Evolutionary conservation across 2,113 vertebrate species (phyloP).

Genomic region (Merops nubicus): DNA sequence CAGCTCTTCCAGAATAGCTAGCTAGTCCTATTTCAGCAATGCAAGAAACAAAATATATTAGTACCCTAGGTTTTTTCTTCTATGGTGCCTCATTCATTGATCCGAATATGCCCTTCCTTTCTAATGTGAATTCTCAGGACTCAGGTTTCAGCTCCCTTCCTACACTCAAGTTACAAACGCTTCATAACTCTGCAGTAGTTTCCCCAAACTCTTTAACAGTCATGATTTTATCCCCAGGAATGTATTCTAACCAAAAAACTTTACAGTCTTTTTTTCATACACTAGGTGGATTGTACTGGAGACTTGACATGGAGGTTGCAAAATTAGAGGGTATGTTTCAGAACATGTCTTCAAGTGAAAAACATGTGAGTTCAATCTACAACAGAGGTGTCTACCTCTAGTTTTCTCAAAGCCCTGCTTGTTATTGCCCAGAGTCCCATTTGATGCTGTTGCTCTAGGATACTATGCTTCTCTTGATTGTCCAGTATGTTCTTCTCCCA

Average conservation of each 20-base stretch:
- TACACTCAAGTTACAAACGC: neutral
- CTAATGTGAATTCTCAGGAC: neutral
- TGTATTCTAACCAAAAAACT: too few relatives aligned
- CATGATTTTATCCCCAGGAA: neutral
- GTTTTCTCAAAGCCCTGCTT: neutral
- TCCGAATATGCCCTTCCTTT: neutral
- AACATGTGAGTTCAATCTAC: too few relatives aligned
- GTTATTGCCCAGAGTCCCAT: neutral
- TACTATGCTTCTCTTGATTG: neutral
- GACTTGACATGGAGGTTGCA: too few relatives aligned
- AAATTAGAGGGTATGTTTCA: too few relatives aligned
- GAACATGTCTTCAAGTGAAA: too few relatives aligned
- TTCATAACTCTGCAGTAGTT: neutral
- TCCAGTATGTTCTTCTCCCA: neutral
- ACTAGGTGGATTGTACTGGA: neutral
- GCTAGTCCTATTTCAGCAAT: neutral
- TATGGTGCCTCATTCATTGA: neutral
- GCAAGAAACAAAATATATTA: neutral
- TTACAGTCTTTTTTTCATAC: neutral
- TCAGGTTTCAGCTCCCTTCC: neutral
- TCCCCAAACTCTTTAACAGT: neutral
- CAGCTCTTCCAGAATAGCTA: neutral
- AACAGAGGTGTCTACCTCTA: neutral
- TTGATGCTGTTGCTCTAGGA: neutral
- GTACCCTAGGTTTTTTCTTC: neutral